Conservation (phyloP, 1,140 invertebrate genomes). For the Trachymyrmex cornetzi region DNA sequence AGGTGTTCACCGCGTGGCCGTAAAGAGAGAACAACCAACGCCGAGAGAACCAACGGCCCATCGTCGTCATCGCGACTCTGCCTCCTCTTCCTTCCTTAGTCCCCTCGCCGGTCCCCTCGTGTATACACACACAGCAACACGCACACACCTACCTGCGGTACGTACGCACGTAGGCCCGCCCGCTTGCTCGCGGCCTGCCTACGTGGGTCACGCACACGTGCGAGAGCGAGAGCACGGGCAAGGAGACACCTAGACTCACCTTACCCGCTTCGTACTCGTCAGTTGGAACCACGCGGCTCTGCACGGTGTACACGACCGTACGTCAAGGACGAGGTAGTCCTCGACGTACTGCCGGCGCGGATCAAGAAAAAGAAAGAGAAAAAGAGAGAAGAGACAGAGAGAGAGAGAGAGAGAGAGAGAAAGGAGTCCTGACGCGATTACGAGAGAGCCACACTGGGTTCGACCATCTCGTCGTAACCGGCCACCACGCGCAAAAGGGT, state of each 20-base stretch:
- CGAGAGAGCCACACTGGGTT: slow-evolving; percentile 59
- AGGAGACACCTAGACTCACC: slow-evolving; percentile 81
- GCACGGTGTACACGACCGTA: slow-evolving; percentile 84
- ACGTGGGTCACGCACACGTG: slow-evolving; percentile 70
- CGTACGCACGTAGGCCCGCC: slow-evolving; percentile 38
- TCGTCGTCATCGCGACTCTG: slow-evolving; percentile 70
- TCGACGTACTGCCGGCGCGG: slow-evolving; percentile 49
- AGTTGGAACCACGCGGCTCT: slow-evolving; percentile 86
- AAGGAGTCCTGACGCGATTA: slow-evolving; percentile 52
- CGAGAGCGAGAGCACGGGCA: slow-evolving; percentile 61
- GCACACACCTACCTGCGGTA: slow-evolving; percentile 53
- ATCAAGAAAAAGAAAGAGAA: slow-evolving; percentile 11
- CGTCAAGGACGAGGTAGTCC: slow-evolving; percentile 80
- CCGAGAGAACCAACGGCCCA: slow-evolving; percentile 52
- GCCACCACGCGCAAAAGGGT: slow-evolving; percentile 52
- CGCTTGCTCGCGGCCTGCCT: slow-evolving; percentile 66
- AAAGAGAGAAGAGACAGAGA: not conserved
- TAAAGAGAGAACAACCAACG: slow-evolving; percentile 50
- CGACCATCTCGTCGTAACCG: slow-evolving; percentile 55
- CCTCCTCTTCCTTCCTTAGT: slow-evolving; percentile 73
- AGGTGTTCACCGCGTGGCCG: slow-evolving; percentile 39
- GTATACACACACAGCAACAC: slow-evolving; percentile 18
- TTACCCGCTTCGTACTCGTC: slow-evolving; percentile 79
- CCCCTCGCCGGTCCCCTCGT: slow-evolving; percentile 66
- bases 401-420: slow-evolving; percentile 15